Conservation (phyloP, 1,140 invertebrate species). For the Lineus longissimus region DNA sequence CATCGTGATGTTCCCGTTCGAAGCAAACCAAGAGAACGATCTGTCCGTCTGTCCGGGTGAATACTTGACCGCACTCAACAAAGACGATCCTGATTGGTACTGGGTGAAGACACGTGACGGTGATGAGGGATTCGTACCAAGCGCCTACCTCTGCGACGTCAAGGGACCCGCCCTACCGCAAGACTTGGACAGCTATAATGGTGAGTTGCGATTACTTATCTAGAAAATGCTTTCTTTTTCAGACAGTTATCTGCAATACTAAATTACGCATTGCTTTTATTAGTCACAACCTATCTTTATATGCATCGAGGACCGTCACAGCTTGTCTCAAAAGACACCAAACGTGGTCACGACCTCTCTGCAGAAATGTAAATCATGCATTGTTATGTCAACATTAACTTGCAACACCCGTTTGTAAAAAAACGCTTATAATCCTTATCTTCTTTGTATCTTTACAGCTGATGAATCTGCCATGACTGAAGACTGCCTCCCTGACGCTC, state of each 20-base stretch:
- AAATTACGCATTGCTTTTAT: too few relatives aligned
- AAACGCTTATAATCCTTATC: too few relatives aligned
- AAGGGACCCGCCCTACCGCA: background rate
- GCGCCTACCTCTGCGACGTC: slow-evolving; percentile 62
- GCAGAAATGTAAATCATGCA: background rate
- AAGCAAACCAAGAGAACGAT: slow-evolving; percentile 89
- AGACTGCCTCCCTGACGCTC: background rate
- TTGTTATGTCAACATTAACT: background rate
- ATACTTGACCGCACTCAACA: slow-evolving; percentile 89
- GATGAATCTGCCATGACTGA: too few relatives aligned
- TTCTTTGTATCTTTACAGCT: too few relatives aligned
- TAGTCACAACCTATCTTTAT: background rate
- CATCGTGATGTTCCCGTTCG: slow-evolving; percentile 88
- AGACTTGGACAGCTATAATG: background rate
- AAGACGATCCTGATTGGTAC: slow-evolving; percentile 92
- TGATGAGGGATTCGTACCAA: slow-evolving; percentile 92
- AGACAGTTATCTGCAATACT: too few relatives aligned
- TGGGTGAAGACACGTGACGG: slow-evolving; percentile 89
- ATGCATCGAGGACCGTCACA: background rate
- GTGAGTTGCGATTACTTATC: background rate
- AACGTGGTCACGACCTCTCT: background rate
- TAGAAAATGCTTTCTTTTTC: background rate
- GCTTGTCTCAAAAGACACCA: background rate
- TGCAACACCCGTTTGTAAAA: too few relatives aligned
- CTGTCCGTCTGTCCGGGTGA: slow-evolving; percentile 88